A percentile compares a stretch with the other conserved stretches of the same genome.
Conservation (phyloP, 2,797 vertebrate species). For the Micrastur ruficollis region DNA sequence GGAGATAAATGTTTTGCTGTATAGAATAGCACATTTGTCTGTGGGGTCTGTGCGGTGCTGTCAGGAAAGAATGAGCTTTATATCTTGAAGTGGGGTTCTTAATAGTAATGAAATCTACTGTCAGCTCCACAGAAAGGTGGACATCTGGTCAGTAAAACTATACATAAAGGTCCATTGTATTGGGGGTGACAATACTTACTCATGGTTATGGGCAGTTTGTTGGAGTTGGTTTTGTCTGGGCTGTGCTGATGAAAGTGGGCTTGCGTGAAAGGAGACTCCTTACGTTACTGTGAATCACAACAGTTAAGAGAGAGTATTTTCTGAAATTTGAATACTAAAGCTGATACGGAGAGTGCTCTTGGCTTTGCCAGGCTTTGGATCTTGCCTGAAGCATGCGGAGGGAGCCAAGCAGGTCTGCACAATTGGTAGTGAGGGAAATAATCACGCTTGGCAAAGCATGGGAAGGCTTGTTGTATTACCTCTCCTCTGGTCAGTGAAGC, state of each 20-base stretch:
- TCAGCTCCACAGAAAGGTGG: neutral
- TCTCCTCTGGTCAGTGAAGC: neutral
- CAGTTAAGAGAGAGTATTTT: neutral
- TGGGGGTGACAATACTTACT: neutral
- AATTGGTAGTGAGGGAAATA: neutral
- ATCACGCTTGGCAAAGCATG: accelerated
- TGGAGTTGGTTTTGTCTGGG: neutral
- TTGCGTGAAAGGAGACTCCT: neutral
- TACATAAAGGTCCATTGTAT: neutral
- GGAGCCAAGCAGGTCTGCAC: neutral
- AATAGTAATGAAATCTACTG: neutral
- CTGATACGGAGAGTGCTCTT: neutral
- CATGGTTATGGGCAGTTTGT: neutral
- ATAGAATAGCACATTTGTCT: neutral
- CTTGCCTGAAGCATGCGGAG: neutral
- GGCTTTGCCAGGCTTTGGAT: neutral
- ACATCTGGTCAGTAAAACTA: neutral
- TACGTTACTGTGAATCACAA: neutral
- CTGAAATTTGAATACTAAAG: neutral
- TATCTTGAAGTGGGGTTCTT: neutral
- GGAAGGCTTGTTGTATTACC: neutral
- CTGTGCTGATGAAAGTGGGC: neutral
- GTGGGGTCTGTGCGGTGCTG: neutral
- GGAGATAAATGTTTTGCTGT: neutral
- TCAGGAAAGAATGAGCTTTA: neutral